Evolutionary conservation across 2,113 vertebrate genomes (phyloP).

Genomic region (Xiphias gladius): DNA sequence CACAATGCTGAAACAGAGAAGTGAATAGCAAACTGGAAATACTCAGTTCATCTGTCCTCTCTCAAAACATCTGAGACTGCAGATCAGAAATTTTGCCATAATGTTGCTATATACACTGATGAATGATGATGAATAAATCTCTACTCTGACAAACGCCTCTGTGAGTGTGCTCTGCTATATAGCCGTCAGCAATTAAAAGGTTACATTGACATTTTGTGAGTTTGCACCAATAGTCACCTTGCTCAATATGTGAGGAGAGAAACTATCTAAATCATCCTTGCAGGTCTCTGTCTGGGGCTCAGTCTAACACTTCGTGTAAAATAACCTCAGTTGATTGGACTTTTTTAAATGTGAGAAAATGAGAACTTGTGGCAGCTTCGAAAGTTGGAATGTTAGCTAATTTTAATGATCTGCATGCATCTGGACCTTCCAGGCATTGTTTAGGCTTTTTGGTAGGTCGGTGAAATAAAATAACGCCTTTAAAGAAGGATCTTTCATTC

Average conservation of each 20-base stretch:
- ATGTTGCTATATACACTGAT: slow-evolving; percentile 25
- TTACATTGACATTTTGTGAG: slow-evolving; percentile 61
- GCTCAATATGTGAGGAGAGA: slow-evolving; percentile 52
- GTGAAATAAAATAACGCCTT: slow-evolving; percentile 30
- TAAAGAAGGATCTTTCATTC: slow-evolving; percentile 33
- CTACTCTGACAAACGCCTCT: slow-evolving; percentile 29
- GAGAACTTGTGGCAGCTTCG: slow-evolving; percentile 32
- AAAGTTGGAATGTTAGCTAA: slow-evolving; percentile 37
- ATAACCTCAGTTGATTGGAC: slow-evolving; percentile 56
- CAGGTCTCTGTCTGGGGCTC: slow-evolving; percentile 45
- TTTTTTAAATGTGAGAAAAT: slow-evolving; percentile 50
- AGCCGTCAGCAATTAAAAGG: slow-evolving; percentile 67
- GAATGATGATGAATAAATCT: slow-evolving; percentile 38
- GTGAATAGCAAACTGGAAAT: slow-evolving; percentile 48
- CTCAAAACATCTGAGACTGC: not conserved
- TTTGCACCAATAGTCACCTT: slow-evolving; percentile 62
- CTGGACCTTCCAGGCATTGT: slow-evolving; percentile 25
- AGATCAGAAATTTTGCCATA: slow-evolving; percentile 18
- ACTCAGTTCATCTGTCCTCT: slow-evolving; percentile 30
- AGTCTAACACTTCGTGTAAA: slow-evolving; percentile 51
- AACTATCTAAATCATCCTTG: slow-evolving; percentile 57
- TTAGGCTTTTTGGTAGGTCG: not conserved
- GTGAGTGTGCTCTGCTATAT: slow-evolving; percentile 20
- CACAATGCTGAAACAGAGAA: slow-evolving; percentile 31
- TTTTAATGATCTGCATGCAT: slow-evolving; percentile 67